Conservation (phyloP, 2,113 vertebrate genomes). For the Felis chaus region DNA sequence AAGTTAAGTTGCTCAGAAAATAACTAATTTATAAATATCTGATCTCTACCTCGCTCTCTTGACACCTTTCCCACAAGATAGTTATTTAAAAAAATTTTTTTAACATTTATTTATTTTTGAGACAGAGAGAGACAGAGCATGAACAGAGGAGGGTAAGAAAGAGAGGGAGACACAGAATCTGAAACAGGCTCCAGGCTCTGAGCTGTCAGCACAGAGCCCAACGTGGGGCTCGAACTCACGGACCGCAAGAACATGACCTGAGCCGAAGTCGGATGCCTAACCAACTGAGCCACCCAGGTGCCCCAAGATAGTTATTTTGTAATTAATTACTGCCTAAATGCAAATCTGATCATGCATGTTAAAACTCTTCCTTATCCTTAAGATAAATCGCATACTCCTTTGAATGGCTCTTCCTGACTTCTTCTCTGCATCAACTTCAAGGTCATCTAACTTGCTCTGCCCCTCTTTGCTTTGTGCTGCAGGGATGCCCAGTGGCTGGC, state of each 20-base stretch:
- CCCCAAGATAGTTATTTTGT: neutral
- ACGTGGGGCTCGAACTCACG: too few relatives aligned
- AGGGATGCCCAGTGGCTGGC: neutral
- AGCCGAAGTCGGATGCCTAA: too few relatives aligned
- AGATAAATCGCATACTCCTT: neutral
- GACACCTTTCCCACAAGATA: neutral
- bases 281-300: too few relatives aligned
- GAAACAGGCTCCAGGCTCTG: too few relatives aligned
- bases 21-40: neutral
- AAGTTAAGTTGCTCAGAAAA: neutral
- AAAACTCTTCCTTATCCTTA: neutral
- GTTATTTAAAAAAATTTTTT: neutral
- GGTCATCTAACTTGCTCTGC: neutral
- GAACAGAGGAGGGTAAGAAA: too few relatives aligned
- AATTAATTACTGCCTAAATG: slow-evolving; percentile 21
- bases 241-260: too few relatives aligned
- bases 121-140: too few relatives aligned
- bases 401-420: neutral
- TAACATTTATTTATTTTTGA: too few relatives aligned
- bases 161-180: too few relatives aligned
- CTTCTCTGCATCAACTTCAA: neutral
- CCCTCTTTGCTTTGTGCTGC: neutral
- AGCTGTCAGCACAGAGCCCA: too few relatives aligned
- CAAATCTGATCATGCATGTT: neutral
- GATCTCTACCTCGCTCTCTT: neutral